A percentile compares a stretch with the other conserved stretches of the same genome.
Evolutionary conservation across 2,888 invertebrate genomes (phyloP).

Genomic region (Callosobruchus maculatus): DNA sequence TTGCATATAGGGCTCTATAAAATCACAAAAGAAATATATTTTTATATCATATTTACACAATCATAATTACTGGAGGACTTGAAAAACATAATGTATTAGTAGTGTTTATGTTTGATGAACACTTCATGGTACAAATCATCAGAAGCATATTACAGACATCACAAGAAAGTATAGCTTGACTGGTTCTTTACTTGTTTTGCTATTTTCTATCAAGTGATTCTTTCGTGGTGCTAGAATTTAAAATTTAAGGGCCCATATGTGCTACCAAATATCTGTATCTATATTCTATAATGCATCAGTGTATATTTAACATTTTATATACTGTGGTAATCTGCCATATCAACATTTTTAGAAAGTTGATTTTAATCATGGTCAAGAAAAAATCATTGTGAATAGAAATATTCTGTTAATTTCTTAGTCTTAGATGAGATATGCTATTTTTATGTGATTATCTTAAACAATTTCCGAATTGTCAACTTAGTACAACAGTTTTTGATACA

Average conservation of each 20-base stretch:
- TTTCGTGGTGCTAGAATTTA: no score
- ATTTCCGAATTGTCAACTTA: neutral
- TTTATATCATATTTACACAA: neutral
- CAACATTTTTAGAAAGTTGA: neutral
- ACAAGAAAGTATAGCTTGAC: no score
- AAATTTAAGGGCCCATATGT: no score
- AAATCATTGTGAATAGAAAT: neutral
- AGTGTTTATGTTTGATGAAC: no score
- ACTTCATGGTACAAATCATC: no score
- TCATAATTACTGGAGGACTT: neutral
- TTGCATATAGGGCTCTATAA: neutral
- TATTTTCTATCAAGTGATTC: no score
- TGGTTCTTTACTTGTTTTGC: no score
- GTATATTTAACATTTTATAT: no score
- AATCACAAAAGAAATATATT: neutral
- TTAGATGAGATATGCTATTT: neutral
- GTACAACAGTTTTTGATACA: neutral
- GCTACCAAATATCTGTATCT: no score
- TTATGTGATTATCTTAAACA: neutral
- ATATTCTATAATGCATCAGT: no score
- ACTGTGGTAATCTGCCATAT: neutral
- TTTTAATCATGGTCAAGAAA: neutral
- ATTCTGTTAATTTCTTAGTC: neutral
- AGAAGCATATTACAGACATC: no score
- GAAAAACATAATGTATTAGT: no score